A percentile compares a stretch with the other conserved stretches of the same genome.
Evolutionary conservation across 2,113 vertebrate species (phyloP).

Genomic region (Colius striatus): DNA sequence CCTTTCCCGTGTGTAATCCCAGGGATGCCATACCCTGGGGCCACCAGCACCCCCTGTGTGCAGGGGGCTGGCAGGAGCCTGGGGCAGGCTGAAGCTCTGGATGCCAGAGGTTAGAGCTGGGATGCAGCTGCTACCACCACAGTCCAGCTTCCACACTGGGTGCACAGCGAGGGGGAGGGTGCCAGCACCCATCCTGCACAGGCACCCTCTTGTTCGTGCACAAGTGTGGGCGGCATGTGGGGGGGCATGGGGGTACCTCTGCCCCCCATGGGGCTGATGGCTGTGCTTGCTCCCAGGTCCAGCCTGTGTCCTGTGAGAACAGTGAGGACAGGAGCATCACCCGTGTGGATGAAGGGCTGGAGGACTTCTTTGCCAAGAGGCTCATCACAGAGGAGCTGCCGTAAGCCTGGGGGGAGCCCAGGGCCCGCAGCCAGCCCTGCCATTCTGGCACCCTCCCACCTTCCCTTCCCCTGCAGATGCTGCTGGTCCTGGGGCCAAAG

Average conservation of each 20-base stretch:
- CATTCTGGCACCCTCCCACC: neutral
- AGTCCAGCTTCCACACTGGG: neutral
- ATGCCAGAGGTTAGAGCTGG: neutral
- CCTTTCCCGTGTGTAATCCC: neutral
- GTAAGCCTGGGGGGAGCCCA: constrained; percentile 74
- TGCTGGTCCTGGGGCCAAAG: neutral
- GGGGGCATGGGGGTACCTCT: fast-evolving
- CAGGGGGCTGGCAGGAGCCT: neutral
- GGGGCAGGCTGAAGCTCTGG: neutral
- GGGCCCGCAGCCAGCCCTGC: neutral
- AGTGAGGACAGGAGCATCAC: constrained; percentile 86
- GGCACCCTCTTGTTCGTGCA: neutral
- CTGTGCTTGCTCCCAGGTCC: constrained; percentile 66
- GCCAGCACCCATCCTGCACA: neutral
- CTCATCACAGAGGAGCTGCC: constrained; percentile 85
- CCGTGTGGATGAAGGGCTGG: constrained; percentile 92
- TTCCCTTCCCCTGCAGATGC: fast-evolving
- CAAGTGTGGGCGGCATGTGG: fast-evolving
- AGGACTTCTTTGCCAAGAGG: constrained; percentile 96
- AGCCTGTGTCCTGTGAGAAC: constrained; percentile 82
- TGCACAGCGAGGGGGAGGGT: fast-evolving
- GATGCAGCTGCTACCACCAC: neutral
- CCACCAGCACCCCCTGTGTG: neutral
- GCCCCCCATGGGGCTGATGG: neutral
- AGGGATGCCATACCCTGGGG: neutral